phyloP scores from a whole-genome alignment of 2,797 vertebrate genomes.

The Phalanger gymnotis region DNA sequence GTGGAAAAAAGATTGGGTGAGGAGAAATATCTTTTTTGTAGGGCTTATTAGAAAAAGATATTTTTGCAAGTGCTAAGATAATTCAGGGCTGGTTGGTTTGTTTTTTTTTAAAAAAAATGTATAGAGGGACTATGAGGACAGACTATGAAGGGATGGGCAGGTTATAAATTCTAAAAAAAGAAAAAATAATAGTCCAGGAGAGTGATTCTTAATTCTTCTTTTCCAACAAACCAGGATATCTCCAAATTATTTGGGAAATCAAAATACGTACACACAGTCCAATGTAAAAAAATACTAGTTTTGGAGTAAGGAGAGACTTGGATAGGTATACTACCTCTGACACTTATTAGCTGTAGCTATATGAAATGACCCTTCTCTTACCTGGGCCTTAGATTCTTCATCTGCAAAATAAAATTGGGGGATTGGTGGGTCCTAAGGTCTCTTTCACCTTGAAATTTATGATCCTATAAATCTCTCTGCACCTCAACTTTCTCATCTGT shows the following conservation, averaged over 20 bases:
- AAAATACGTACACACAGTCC: not conserved
- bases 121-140: not conserved
- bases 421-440: not conserved
- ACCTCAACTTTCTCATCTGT: conserved; percentile 23
- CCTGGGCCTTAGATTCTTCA: not conserved
- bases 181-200: not conserved
- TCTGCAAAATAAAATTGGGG: not conserved
- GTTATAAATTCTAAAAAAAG: not conserved
- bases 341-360: not conserved
- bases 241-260: not conserved
- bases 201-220: not conserved
- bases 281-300: not conserved
- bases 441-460: not conserved
- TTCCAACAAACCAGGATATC: not conserved
- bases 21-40: not conserved
- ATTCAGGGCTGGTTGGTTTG: not conserved
- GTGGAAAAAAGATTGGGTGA: not conserved
- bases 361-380: not conserved
- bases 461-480: not conserved
- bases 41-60: not conserved
- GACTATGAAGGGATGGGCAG: not conserved
- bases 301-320: not conserved
- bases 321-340: not conserved
- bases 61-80: not conserved
- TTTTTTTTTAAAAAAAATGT: not conserved